Evolutionary conservation across 2,888 invertebrate species (phyloP), one percentile per base, ranked within the genome.

Genomic region (Agrochola circellaris): DNA sequence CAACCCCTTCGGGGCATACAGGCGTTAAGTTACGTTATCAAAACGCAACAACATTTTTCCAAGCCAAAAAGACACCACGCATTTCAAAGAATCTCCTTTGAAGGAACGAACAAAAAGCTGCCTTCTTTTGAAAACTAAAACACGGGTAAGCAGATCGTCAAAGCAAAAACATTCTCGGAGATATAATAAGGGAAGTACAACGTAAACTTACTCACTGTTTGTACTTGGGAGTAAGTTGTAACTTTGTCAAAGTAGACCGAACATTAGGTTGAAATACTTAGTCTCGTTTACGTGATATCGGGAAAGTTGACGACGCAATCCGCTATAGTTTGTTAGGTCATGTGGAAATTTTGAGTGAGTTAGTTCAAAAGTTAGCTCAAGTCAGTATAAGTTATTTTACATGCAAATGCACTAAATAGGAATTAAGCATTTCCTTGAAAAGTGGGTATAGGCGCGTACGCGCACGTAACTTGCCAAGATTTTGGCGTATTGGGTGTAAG

Each of bases 101-200:
- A 77, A 64, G 69, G 64, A 75, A 79, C 48, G 62, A 79, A 79
- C 56, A 74, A 78, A 82, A 68, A 79, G 67, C 62, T 80, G 68
- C 45, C 65, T 77, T 74, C 82, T 82, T 79, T 83, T 79, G 77
- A 42, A 85, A 87, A 89, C 84, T 79, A 85, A 84, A 86, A 82
- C 74, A 77, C 68, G 72, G 76, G 71, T 84, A 85, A 87, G 81
- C 61, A 84, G 85, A 87, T 89, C 88, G 87, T 81, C 87, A 89
- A 87, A 89, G 87, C 77, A 79, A 75, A 85, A 88, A 87, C 88
- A 88, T 84, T 88, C 79, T 72, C 75, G 77, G 71, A 77, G 86
- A 86, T 77, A 78, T 77, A 81, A 77, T 68, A 73, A 81, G 38
- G 54, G 20, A 64, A 67, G 51, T 62, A 70, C 69, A 61, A 67